Percentiles rank a stretch among this genome's conserved stretches.
Evolutionary conservation across 30 jellyfish, hydroid and myxozoan genomes (phyloP).

Genomic region (Mastigias papua): DNA sequence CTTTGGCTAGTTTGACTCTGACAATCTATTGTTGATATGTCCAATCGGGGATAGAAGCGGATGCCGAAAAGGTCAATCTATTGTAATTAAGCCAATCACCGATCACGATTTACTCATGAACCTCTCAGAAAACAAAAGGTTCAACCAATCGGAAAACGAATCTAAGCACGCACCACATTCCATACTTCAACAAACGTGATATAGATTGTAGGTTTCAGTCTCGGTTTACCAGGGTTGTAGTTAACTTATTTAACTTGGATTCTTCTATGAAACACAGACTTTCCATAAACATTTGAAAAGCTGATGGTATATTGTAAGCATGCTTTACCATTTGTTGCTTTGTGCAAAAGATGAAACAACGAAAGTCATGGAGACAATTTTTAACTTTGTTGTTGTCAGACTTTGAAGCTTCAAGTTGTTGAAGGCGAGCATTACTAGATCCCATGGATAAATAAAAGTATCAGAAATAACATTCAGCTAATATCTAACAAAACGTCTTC

Average conservation of each 20-base stretch:
- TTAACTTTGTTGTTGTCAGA: not conserved
- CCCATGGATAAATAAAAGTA: not conserved
- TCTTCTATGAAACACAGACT: not conserved
- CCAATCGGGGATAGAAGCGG: conserved; percentile 57
- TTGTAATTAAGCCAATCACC: conserved; percentile 68
- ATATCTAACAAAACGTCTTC: not conserved
- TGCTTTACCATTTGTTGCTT: not conserved
- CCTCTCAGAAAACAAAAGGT: not conserved
- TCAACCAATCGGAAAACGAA: conserved; percentile 69
- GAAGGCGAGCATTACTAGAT: not conserved
- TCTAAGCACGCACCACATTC: conserved; percentile 48
- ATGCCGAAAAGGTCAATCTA: conserved; percentile 44
- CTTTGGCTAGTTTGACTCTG: not conserved
- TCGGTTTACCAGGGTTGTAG: not conserved
- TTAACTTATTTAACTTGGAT: not conserved
- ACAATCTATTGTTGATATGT: not conserved
- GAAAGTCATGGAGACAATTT: not conserved
- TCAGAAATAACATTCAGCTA: not conserved
- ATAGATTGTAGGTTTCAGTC: not conserved
- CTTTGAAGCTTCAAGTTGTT: not conserved
- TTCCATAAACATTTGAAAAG: not conserved
- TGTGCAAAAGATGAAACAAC: not conserved
- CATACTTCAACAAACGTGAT: conserved; percentile 10
- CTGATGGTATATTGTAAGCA: not conserved
- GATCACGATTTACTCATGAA: conserved; percentile 7